phyloP scores from a whole-genome alignment of 2,797 vertebrate genomes.

The Paedocypris micromegethes region DNA sequence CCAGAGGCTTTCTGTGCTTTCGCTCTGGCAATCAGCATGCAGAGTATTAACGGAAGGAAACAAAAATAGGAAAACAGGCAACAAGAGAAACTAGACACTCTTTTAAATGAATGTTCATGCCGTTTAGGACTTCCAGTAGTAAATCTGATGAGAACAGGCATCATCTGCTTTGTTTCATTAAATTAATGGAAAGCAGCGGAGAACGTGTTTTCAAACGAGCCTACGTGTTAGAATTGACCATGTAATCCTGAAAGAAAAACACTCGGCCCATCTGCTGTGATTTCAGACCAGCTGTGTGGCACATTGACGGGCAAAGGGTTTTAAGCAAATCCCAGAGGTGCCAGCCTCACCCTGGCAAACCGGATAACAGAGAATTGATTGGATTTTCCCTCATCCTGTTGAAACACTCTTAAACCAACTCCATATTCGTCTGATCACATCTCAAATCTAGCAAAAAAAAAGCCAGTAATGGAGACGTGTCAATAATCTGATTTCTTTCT shows the following conservation, averaged over 20 bases:
- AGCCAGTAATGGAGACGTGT: conserved; percentile 5
- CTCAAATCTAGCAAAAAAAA: conserved; percentile 32
- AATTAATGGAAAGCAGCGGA: conserved; percentile 13
- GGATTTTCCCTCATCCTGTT: conserved; percentile 53
- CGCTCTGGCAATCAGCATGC: conserved; percentile 13
- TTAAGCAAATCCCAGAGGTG: conserved; percentile 46
- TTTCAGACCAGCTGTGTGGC: conserved; percentile 18
- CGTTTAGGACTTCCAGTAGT: too few species aligned
- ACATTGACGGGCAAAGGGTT: conserved; percentile 20
- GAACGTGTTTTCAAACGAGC: conserved; percentile 34
- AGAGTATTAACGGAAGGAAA: background rate
- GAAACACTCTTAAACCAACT: conserved; percentile 48
- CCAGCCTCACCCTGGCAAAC: conserved; percentile 38
- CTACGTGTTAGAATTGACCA: conserved; percentile 6
- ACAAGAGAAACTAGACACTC: too few species aligned
- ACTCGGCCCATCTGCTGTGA: conserved; percentile 52
- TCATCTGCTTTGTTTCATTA: conserved; percentile 15
- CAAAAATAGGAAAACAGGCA: conserved; percentile 1
- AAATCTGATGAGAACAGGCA: conserved; percentile 1
- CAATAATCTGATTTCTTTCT: background rate
- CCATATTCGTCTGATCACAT: conserved; percentile 41
- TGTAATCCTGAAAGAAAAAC: conserved; percentile 23
- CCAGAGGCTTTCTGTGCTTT: conserved; percentile 22
- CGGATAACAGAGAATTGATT: conserved; percentile 53
- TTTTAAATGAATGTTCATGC: too few species aligned